These are phyloP conservation scores for Thyatira batis DNA, from an alignment of 2,888 invertebrate species.

Conservation along the genomic window DNA sequence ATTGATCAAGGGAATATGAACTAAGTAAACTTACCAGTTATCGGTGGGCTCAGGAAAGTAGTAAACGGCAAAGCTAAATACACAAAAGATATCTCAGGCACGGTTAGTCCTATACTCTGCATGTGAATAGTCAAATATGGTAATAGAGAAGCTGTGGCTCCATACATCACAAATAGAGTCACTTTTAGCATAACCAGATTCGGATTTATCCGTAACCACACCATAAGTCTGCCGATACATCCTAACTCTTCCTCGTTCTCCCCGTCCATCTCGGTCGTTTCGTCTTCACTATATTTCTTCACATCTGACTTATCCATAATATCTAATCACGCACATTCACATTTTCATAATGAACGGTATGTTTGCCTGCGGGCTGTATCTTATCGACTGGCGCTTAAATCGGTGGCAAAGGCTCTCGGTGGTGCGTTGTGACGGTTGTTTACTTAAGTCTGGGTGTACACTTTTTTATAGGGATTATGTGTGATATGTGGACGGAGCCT, in stretches of 20 bases:
- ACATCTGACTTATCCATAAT: constrained; percentile 65
- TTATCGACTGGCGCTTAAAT: constrained; percentile 74
- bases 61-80: constrained; percentile 93
- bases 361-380: constrained; percentile 64
- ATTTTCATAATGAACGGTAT: constrained; percentile 55
- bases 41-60: constrained; percentile 91
- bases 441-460: constrained; percentile 55
- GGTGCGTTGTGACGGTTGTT: constrained; percentile 57
- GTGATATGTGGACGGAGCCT: constrained; percentile 43
- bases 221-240: constrained; percentile 71
- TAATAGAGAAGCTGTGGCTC: constrained; percentile 91
- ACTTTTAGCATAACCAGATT: constrained; percentile 91
- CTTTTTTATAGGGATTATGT: constrained; percentile 19
- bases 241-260: constrained; percentile 63
- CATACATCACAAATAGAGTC: constrained; percentile 91
- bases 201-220: constrained; percentile 85
- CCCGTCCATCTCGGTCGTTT: constrained; percentile 68
- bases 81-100: constrained; percentile 93
- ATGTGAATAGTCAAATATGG: constrained; percentile 95
- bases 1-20: background rate
- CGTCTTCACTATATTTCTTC: constrained; percentile 76
- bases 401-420: constrained; percentile 50
- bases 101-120: constrained; percentile 93
- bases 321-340: constrained; percentile 45
- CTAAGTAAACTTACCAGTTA: constrained; percentile 84